Conservation (phyloP, 2,797 vertebrate genomes). For the Gila robusta region DNA sequence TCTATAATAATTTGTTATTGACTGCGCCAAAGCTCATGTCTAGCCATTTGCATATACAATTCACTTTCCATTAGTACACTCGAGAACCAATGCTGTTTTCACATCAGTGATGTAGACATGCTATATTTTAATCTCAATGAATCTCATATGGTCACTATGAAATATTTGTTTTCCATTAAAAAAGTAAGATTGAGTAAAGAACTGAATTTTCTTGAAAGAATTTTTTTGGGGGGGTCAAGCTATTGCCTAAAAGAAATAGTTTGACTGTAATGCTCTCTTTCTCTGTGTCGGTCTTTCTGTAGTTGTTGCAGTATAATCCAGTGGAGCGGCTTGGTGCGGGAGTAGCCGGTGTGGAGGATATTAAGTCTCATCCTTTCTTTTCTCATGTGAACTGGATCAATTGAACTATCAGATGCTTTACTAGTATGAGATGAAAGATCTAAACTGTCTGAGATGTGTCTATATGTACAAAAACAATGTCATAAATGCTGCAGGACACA, state of each 20-base stretch:
- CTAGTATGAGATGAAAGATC: background rate
- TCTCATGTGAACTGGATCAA: conserved; percentile 87
- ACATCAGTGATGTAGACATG: background rate
- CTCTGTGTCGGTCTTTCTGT: conserved; percentile 15
- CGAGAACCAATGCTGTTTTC: background rate
- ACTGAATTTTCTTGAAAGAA: too few relatives aligned
- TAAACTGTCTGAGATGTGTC: background rate
- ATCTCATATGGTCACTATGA: too few relatives aligned
- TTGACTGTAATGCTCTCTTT: background rate
- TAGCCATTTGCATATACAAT: background rate
- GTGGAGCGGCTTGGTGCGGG: conserved; percentile 92
- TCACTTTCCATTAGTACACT: background rate
- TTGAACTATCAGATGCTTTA: conserved; percentile 68
- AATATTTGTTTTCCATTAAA: background rate
- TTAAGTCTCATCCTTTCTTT: conserved; percentile 98
- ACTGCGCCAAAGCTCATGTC: too few relatives aligned
- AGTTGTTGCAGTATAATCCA: conserved; percentile 98
- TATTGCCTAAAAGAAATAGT: too few relatives aligned
- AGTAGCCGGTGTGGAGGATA: conserved; percentile 92
- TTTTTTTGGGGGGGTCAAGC: too few relatives aligned
- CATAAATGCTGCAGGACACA: background rate
- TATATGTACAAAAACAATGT: background rate
- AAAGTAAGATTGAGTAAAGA: background rate
- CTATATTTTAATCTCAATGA: background rate
- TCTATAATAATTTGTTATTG: too few relatives aligned